Evolutionary conservation across 2,797 vertebrate genomes (phyloP), one percentile per base, ranked within the genome.

Genomic region (Halcyon chelicuti): DNA sequence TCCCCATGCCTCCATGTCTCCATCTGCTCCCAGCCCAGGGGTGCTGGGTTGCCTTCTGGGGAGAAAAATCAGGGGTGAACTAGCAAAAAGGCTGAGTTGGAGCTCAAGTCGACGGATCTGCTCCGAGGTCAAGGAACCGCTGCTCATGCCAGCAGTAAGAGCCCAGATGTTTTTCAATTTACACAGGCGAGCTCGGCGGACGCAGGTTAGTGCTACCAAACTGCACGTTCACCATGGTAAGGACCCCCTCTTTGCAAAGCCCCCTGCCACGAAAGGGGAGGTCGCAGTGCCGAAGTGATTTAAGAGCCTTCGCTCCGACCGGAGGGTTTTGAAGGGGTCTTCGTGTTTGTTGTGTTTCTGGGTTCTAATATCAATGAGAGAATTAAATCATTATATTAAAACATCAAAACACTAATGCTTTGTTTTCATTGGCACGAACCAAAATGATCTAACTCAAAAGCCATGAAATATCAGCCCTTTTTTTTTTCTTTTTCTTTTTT

Each of bases 381-480:
- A 98, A 98, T 98, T 98, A 98, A 98, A 98, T 98, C 98, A 98
- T 98, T 98, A 97, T 95, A 98, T 97, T 97, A 97, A 98, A 98
- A 98, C 98, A 98, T 70, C 92, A 97, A 97, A 98, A 97, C 96
- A 96, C 97, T 97, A 98, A 98, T 98, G 96, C 97, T 98, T 98
- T 98, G 97, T 98, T 98, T 98, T 98, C 95, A 63, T 98, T 98
- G 98, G 98, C 98, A 97, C 42, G 79, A 66, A 90, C 79, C 93
- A 94, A 97, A 96, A 98, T 98, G 98, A 98, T 98, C 98, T 98
- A 98, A 98, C 97, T 96, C 97, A 85, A 98, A 98, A 97, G 98
- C 96, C 97, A 98, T 71, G 97, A 98, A 98, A 97, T 97, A 97
- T 97, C 97, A 97, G 96, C 93, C 93, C 93, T 83, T 94, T 95